Conservation (phyloP, 2,113 vertebrate species). For the Gambusia holbrooki region DNA sequence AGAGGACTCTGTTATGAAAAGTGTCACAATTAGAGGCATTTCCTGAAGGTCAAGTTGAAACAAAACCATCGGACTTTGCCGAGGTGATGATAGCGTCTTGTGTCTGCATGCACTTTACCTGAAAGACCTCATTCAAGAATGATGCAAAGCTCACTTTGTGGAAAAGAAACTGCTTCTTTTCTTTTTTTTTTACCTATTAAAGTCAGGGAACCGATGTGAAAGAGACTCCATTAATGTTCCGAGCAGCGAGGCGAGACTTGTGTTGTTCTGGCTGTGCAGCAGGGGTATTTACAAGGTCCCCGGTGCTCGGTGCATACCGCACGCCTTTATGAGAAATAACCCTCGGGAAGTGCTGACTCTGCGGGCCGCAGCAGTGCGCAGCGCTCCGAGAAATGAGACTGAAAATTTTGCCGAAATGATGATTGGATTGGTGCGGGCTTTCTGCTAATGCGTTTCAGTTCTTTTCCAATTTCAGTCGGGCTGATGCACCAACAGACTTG, state of each 20-base stretch:
- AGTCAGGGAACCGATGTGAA: conserved; percentile 25
- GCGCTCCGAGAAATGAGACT: conserved; percentile 51
- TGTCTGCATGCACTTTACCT: conserved; percentile 54
- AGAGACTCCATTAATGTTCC: conserved; percentile 45
- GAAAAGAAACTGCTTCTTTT: conserved; percentile 14
- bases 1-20: conserved; percentile 32
- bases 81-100: conserved; percentile 31
- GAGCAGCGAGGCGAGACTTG: conserved; percentile 34
- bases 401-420: conserved; percentile 59
- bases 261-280: conserved; percentile 60
- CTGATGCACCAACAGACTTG: conserved; percentile 5
- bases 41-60: conserved; percentile 47
- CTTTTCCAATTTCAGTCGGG: conserved; percentile 41
- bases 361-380: conserved; percentile 44
- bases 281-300: conserved; percentile 68
- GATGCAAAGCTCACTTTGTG: background rate
- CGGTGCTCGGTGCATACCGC: conserved; percentile 32
- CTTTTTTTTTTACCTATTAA: conserved; percentile 44
- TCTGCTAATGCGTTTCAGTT: conserved; percentile 39
- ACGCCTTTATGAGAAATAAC: conserved; percentile 67
- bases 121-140: background rate
- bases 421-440: conserved; percentile 55
- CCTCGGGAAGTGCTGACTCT: conserved; percentile 68
- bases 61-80: conserved; percentile 8
- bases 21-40: conserved; percentile 38